Evolutionary conservation across 64 coral and sea anemone genomes (phyloP), one percentile per base, ranked within the genome.

Genomic region (Pocillopora damicornis): DNA sequence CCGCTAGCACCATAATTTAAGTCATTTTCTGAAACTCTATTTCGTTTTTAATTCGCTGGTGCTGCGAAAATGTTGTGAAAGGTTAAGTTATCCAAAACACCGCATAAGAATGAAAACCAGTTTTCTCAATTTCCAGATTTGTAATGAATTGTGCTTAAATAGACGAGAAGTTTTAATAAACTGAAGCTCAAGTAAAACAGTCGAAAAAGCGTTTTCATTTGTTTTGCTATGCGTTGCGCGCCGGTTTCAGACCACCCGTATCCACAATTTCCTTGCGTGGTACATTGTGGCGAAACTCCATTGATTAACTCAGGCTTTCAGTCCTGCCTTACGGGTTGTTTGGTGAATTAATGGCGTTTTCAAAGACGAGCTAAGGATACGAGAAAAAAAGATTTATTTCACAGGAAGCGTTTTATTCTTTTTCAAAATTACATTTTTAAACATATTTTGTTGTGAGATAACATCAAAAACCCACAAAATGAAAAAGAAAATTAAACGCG

Each of bases 91-190:
- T 72, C 22, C 37, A 42, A 85, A 85, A 85, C 63, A 73, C 62
- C 37, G 12, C 65, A 58, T 73, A 85, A 77, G 67, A 72, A n/a
- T 71, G 37, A 72, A 85, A 85, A 85, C 36, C 81, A 71, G 65
- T 71, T 58, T 85, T 85, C 81, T 58, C 37, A 85, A 73, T 42
- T 72, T 85, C 18, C 81, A 90, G 72, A 83, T 90, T 90, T 90
- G 89, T 90, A 90, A 85, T 90, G 89, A 90, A 90, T 84, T 84
- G 61, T 76, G 89, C 80, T 81, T 90, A 90, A 90, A 84, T 77
- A 76, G 89, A 63, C 86, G 58, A 78, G 61, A 80, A 92, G 90
- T 92, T 92, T 92, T 79, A 92, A 92, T 92, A 92, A 92, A 85
- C 81, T 85, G 63, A 72, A 85, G 81, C 72, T 85, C 81, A 65